Base-by-base conservation (phyloP, 1,140 invertebrate species). In the Venturia canescens region DNA sequence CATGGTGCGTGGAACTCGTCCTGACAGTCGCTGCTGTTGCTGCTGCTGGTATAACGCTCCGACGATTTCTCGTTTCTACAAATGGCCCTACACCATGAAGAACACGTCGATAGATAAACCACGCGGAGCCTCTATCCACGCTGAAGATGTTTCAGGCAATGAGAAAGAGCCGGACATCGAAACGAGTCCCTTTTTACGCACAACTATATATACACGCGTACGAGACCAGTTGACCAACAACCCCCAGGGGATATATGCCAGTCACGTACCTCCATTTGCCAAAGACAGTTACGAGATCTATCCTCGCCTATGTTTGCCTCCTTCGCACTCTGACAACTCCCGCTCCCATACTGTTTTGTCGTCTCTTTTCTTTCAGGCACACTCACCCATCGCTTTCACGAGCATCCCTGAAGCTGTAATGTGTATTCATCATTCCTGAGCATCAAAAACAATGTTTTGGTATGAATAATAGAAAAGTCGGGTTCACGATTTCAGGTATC, bases 11-110 rank as follows among this genome's bases (percentile, higher is more conserved):
- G 78, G 71, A 82, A 78, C 80, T 34, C 67, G 70, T 66, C 60
- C 82, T 81, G 83, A 80, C 82, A 71, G 83, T 85, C 79, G 71
- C 23, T 29, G 80, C 71, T 31, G 83, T 85, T 79, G 71, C 23
- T 29, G 80, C 71, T 31, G 70, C 60, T 53, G 34, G 79, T 80
- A 81, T 83, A 86, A 77, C 84, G 81, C 83, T 79, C 38, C n/a
- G 80, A 60, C 83, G 84, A 87, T 88, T 85, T 82, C 84, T 83
- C 83, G 71, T 82, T 70, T 53, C 50, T 18, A 1, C 16, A 53
- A 53, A 75, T 48, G 21, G 3, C 29, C 44, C 31, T 75, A 29
- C 38, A 29, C 53, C 26, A 75, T n/a, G 23, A 75, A 74, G 23
- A 50, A 75, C n/a, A 48, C 44, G 50, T 53, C 50, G 50, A 53